Conservation (phyloP, 2,888 invertebrate genomes). For the Andrena camellia region DNA sequence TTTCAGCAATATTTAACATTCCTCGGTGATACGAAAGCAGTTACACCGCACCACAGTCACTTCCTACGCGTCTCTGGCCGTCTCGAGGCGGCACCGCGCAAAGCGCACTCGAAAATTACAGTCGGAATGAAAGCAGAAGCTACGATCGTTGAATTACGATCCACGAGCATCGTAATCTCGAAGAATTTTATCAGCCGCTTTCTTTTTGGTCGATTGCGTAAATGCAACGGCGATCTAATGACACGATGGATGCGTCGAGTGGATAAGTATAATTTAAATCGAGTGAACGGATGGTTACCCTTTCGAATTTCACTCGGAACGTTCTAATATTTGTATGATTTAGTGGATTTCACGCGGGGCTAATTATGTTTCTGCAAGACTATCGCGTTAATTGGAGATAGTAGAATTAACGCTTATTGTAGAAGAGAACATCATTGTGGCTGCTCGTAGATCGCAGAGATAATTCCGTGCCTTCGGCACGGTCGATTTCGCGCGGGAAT, state of each 20-base stretch:
- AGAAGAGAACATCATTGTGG: neutral
- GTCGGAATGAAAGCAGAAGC: neutral
- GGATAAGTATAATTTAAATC: neutral
- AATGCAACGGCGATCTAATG: neutral
- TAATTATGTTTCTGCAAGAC: neutral
- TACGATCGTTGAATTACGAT: neutral
- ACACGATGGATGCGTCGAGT: neutral
- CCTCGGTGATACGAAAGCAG: constrained; percentile 71
- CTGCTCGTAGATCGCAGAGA: neutral
- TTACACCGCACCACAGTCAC: constrained; percentile 48
- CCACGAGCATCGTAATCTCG: neutral
- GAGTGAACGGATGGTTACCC: neutral
- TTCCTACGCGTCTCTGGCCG: constrained; percentile 61
- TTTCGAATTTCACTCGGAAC: constrained; percentile 5
- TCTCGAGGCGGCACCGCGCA: neutral
- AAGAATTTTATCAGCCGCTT: neutral
- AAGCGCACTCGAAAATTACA: constrained; percentile 25
- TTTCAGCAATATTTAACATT: constrained; percentile 79
- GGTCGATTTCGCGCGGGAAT: constrained; percentile 49
- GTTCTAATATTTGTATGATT: neutral
- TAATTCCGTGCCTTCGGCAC: constrained; percentile 2
- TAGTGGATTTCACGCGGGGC: neutral
- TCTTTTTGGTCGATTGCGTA: constrained; percentile 3
- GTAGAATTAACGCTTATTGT: neutral
- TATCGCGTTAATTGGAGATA: constrained; percentile 1